A percentile compares a stretch with the other conserved stretches of the same genome.
phyloP scores from a whole-genome alignment of 2,888 invertebrate genomes.

The Tachina fera region DNA sequence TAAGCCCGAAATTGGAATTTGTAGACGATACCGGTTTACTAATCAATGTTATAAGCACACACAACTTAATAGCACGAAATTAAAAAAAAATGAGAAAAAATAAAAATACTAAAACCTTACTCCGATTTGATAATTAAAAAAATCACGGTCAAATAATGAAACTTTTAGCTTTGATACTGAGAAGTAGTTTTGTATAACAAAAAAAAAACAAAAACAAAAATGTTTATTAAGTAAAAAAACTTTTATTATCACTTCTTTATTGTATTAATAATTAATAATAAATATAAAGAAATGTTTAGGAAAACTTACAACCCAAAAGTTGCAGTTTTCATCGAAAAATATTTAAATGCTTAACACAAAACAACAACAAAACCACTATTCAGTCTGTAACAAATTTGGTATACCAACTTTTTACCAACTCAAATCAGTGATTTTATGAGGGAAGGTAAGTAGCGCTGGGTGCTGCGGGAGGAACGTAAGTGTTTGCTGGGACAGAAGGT shows the following conservation, averaged over 20 bases:
- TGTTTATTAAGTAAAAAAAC: background rate
- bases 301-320: background rate
- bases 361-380: constrained; percentile 29
- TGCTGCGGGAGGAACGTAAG: constrained; percentile 53
- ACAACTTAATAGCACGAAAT: background rate
- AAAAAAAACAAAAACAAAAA: background rate
- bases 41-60: background rate
- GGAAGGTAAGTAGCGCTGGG: constrained; percentile 41
- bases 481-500: background rate
- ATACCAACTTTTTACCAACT: background rate
- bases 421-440: constrained; percentile 34
- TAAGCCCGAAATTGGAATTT: no score
- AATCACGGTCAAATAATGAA: no score
- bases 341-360: constrained; percentile 23
- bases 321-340: background rate
- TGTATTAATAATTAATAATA: background rate
- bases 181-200: background rate
- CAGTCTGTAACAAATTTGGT: background rate
- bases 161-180: background rate
- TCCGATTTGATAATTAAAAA: background rate
- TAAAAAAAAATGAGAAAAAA: background rate
- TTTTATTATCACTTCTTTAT: constrained; percentile 3
- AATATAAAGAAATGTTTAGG: background rate
- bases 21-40: no score
- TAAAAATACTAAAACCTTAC: background rate